These are phyloP conservation scores for Toxotes chatareus DNA, from an alignment of 2,113 vertebrate genomes.

Conservation along the genomic window DNA sequence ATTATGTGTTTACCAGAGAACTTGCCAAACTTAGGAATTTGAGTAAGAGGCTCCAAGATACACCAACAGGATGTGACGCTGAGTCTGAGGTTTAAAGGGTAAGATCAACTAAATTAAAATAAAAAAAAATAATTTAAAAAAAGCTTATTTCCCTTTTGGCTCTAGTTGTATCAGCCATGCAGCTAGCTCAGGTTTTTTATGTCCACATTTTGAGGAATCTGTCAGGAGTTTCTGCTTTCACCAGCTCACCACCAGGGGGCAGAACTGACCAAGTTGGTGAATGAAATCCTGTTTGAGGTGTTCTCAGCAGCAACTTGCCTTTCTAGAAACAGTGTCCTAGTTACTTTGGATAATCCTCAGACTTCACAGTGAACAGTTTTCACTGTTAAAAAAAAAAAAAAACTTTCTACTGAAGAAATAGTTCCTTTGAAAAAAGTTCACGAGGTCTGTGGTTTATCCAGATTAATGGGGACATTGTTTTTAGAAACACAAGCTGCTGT, in stretches of 20 bases:
- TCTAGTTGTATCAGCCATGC: neutral
- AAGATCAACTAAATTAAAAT: conserved; percentile 6
- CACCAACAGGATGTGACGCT: neutral
- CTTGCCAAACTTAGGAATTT: conserved; percentile 23
- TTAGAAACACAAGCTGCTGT: neutral
- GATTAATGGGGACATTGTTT: neutral
- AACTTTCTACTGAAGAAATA: neutral
- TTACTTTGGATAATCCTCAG: neutral
- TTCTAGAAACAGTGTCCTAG: neutral
- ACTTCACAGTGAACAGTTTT: neutral
- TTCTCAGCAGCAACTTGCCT: neutral
- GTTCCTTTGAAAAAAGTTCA: neutral
- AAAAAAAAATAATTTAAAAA: too few species aligned
- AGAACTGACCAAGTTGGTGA: neutral
- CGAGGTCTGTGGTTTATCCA: neutral
- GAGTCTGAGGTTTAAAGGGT: conserved; percentile 29
- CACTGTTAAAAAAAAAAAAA: neutral
- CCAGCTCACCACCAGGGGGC: too few species aligned
- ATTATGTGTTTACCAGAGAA: conserved; percentile 23
- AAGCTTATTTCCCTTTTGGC: neutral
- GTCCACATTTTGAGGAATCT: neutral
- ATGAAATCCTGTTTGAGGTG: neutral
- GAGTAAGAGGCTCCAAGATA: conserved; percentile 12
- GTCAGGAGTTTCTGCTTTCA: neutral
- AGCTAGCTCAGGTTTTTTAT: neutral